Percentiles rank a stretch among this genome's conserved stretches.
These are phyloP conservation scores for Nylanderia fulva DNA, from an alignment of 1,140 invertebrate species.

Conservation along the genomic window DNA sequence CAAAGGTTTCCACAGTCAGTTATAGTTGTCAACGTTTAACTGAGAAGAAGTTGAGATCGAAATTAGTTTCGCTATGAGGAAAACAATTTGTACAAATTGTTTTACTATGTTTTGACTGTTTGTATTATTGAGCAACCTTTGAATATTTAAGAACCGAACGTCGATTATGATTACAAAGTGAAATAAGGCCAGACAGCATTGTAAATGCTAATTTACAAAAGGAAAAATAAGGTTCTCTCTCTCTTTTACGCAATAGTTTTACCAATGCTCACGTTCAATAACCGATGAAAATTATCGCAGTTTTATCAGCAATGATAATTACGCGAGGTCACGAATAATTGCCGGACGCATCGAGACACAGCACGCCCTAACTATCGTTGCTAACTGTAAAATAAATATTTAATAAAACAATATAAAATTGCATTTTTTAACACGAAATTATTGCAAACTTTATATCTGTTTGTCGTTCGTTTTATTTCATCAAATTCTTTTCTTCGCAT, in stretches of 20 bases:
- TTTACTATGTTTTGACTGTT: too few species aligned
- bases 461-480: not conserved
- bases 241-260: not conserved
- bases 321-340: slow-evolving; percentile 37
- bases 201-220: slow-evolving; percentile 11
- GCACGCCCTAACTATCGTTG: not conserved
- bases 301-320: slow-evolving; percentile 42
- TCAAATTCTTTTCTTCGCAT: not conserved
- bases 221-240: not conserved
- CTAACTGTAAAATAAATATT: slow-evolving; percentile 32
- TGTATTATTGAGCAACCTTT: not conserved
- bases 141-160: slow-evolving; percentile 3
- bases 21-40: too few species aligned
- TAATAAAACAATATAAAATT: slow-evolving; percentile 4
- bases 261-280: not conserved
- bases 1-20: too few species aligned
- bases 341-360: not conserved
- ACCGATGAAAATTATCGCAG: slow-evolving; percentile 36
- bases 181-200: not conserved
- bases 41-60: too few species aligned
- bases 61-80: too few species aligned
- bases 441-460: slow-evolving; percentile 11
- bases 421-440: not conserved
- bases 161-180: slow-evolving; percentile 5
- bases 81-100: not conserved